These are phyloP conservation scores for Sus scrofa DNA, from an alignment of 2,113 vertebrate genomes.

Conservation along the genomic window DNA sequence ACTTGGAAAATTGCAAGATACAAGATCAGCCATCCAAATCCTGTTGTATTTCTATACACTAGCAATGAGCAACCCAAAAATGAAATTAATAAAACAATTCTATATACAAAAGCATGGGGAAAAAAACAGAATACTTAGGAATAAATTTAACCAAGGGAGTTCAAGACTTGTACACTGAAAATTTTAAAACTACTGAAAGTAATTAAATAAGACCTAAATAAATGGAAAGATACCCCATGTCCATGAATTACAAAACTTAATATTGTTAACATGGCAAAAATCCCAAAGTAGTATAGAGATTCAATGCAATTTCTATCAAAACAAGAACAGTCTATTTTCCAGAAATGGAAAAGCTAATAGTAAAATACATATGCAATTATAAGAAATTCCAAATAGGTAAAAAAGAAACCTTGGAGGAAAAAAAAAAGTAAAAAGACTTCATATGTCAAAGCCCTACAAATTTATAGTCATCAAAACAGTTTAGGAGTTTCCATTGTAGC, in stretches of 20 bases:
- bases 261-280: neutral
- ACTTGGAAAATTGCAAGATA: neutral
- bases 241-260: neutral
- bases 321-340: neutral
- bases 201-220: constrained; percentile 3
- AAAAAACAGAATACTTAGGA: neutral
- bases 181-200: neutral
- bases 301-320: neutral
- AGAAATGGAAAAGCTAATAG: neutral
- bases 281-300: neutral
- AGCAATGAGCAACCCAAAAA: neutral
- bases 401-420: neutral
- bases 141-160: neutral
- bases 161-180: constrained; percentile 13
- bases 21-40: neutral
- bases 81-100: neutral
- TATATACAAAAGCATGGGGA: neutral
- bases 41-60: neutral
- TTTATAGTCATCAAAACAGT: neutral
- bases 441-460: constrained; percentile 21
- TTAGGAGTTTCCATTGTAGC: too few relatives aligned
- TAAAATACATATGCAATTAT: neutral
- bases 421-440: neutral
- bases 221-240: neutral
- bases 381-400: neutral